Evolutionary conservation across 2,797 vertebrate genomes (phyloP).

Genomic region (Pteronotus mesoamericanus): DNA sequence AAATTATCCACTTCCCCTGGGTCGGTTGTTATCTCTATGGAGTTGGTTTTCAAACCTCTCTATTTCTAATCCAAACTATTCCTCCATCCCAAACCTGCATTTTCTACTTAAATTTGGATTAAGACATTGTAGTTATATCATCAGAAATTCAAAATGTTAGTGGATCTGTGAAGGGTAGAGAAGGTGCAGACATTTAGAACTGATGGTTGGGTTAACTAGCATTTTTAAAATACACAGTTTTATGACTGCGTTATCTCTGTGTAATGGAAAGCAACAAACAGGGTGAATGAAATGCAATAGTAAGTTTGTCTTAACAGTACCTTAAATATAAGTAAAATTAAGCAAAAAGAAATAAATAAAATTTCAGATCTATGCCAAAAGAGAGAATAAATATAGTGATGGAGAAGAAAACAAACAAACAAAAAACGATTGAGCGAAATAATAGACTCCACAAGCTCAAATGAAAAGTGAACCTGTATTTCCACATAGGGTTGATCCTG

Average conservation of each 20-base stretch:
- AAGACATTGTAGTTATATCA: background rate
- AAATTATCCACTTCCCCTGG: background rate
- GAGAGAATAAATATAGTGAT: background rate
- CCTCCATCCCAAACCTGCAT: background rate
- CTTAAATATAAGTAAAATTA: background rate
- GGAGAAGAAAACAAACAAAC: background rate
- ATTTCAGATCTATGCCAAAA: background rate
- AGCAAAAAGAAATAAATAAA: background rate
- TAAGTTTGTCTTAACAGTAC: background rate
- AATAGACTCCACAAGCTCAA: background rate
- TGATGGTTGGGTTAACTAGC: background rate
- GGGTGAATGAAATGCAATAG: background rate
- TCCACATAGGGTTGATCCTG: background rate
- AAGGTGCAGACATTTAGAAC: background rate
- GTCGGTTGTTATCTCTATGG: background rate
- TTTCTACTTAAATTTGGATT: background rate
- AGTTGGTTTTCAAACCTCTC: background rate
- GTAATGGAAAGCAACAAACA: background rate
- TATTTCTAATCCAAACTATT: background rate
- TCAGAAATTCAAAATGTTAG: background rate
- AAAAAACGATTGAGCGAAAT: background rate
- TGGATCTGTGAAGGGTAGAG: background rate
- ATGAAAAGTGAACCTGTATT: background rate
- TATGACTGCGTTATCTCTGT: background rate
- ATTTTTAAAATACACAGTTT: background rate